Evolutionary conservation across 1,140 invertebrate genomes (phyloP).

Genomic region (Macrocentrus cingulum): DNA sequence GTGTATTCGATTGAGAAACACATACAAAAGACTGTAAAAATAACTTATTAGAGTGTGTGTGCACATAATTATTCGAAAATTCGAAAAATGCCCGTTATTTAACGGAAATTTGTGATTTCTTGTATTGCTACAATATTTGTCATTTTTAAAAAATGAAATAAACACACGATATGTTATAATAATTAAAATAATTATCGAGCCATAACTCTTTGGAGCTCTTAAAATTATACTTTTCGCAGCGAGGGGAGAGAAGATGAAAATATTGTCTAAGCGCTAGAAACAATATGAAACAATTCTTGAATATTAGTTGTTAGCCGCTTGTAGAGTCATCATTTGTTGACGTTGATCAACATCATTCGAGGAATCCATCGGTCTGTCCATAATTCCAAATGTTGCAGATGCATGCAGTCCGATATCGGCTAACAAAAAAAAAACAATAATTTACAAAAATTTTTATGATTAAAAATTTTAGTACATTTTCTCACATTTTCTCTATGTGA

Average conservation of each 20-base stretch:
- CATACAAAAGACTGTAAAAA: slow-evolving; percentile 3
- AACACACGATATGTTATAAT: not conserved
- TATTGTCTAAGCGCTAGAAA: slow-evolving; percentile 31
- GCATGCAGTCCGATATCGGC: slow-evolving; percentile 60
- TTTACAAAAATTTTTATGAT: too few species aligned
- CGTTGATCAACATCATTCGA: slow-evolving; percentile 63
- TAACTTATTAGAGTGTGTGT: slow-evolving; percentile 3
- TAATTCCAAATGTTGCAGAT: slow-evolving; percentile 18
- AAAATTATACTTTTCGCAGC: too few species aligned
- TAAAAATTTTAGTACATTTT: too few species aligned
- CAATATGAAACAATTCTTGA: slow-evolving; percentile 40
- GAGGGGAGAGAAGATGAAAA: too few species aligned
- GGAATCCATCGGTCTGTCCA: slow-evolving; percentile 52
- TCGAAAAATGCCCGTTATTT: too few species aligned
- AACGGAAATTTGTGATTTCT: too few species aligned
- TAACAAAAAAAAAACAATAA: slow-evolving; percentile 36
- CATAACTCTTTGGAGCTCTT: slow-evolving; percentile 11
- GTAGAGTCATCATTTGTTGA: slow-evolving; percentile 59
- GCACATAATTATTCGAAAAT: not conserved
- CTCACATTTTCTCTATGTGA: too few species aligned
- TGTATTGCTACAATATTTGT: too few species aligned
- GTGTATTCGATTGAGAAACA: slow-evolving; percentile 24
- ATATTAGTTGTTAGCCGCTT: slow-evolving; percentile 63
- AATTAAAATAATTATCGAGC: not conserved
- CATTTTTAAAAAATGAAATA: not conserved